Percentiles rank a stretch among this genome's conserved stretches.
phyloP scores from a whole-genome alignment of 2,113 vertebrate species.

The Hippocampus zosterae region DNA sequence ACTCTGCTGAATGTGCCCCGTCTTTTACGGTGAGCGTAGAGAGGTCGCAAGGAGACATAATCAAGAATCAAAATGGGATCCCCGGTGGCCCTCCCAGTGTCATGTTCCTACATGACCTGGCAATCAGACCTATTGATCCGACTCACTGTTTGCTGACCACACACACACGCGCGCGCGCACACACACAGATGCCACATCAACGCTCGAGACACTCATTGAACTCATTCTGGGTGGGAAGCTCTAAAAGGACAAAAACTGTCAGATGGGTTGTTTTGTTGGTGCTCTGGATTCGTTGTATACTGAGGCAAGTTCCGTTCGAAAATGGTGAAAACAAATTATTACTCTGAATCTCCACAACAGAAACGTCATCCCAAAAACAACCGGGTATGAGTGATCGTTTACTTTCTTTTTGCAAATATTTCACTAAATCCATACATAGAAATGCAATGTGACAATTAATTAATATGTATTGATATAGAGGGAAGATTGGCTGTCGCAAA shows the following conservation, averaged over 20 bases:
- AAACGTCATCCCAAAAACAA: neutral
- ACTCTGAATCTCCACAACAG: neutral
- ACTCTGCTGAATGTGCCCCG: neutral
- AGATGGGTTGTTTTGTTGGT: neutral
- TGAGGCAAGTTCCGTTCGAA: constrained; percentile 8
- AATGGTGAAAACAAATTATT: neutral
- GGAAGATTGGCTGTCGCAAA: too few relatives aligned
- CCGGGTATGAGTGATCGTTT: too few relatives aligned
- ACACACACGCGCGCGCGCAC: constrained; percentile 28
- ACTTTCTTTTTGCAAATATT: too few relatives aligned
- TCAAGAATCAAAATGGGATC: constrained; percentile 43
- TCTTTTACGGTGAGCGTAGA: neutral
- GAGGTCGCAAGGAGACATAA: constrained; percentile 18
- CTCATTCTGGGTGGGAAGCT: constrained; percentile 3
- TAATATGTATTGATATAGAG: too few relatives aligned
- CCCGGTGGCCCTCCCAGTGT: constrained; percentile 48
- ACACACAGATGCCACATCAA: constrained; percentile 42
- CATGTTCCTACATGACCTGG: constrained; percentile 67
- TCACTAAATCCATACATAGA: too few relatives aligned
- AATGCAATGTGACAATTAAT: too few relatives aligned
- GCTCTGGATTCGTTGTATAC: constrained; percentile 5
- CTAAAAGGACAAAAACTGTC: neutral
- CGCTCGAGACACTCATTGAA: constrained; percentile 39
- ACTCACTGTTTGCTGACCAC: constrained; percentile 53
- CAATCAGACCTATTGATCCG: constrained; percentile 67